Percentiles rank a stretch among this genome's conserved stretches.
Conservation (phyloP, 23 tunicate genomes). For the Botrylloides violaceus region DNA sequence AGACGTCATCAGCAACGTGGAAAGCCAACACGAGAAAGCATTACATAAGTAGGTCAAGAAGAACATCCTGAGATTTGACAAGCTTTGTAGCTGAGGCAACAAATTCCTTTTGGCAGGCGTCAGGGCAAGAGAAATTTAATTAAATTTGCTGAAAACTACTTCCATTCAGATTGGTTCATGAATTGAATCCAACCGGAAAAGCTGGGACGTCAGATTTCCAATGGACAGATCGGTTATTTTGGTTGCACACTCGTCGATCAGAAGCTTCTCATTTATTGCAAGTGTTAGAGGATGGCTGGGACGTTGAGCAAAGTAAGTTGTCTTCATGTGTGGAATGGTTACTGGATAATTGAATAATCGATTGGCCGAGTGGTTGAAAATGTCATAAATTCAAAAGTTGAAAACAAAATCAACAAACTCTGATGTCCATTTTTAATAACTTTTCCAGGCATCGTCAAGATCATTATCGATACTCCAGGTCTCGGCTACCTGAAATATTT, state of each 20-base stretch:
- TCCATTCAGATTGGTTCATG: conserved; percentile 40
- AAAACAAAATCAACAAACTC: no score
- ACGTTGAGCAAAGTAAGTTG: not conserved
- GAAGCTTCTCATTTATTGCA: conserved; percentile 10
- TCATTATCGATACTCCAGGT: conserved; percentile 25
- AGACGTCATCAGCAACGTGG: conserved; percentile 27
- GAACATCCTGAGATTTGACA: not conserved
- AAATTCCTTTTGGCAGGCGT: no score
- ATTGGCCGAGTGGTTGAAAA: no score
- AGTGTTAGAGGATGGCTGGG: conserved; percentile 1
- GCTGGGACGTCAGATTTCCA: not conserved
- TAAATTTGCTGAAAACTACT: not conserved
- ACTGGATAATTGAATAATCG: no score
- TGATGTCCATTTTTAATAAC: no score
- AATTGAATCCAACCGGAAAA: conserved; percentile 5
- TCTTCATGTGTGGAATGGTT: no score
- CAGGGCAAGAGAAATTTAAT: not conserved
- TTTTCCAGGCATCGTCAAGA: conserved; percentile 15
- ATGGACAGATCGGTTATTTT: conserved; percentile 18
- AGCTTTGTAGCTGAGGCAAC: not conserved
- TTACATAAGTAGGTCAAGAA: conserved; percentile 30
- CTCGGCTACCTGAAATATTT: conserved; percentile 26
- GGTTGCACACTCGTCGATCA: conserved; percentile 1
- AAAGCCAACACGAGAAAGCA: conserved; percentile 33
- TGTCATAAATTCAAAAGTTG: no score